A percentile compares a stretch with the other conserved stretches of the same genome.
These are phyloP conservation scores for Entomyzon cyanotis DNA, from an alignment of 2,113 vertebrate species.

Conservation along the genomic window DNA sequence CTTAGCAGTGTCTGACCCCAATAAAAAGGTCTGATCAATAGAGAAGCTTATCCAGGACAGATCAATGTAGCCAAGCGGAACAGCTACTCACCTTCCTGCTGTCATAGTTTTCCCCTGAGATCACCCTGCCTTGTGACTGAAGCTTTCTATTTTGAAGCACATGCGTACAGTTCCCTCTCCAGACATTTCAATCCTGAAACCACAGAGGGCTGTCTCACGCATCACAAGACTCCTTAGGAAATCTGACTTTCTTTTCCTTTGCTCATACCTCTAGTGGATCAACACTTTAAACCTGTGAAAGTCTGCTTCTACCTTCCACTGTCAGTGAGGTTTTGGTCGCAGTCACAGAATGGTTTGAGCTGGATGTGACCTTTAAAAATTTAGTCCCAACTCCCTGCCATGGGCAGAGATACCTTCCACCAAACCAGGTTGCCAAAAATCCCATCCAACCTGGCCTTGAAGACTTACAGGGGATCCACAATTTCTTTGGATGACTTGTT, in stretches of 20 bases:
- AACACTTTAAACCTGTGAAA: background rate
- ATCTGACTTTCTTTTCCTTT: background rate
- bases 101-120: background rate
- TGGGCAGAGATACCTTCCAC: background rate
- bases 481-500: background rate
- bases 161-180: background rate
- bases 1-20: background rate
- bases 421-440: background rate
- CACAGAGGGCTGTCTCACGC: background rate
- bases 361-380: background rate
- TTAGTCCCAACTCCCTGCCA: background rate
- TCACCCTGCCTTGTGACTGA: background rate
- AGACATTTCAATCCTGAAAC: background rate
- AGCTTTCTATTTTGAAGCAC: slow-evolving; percentile 2
- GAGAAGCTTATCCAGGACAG: background rate
- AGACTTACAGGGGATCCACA: background rate
- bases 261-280: background rate
- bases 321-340: background rate
- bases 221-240: background rate
- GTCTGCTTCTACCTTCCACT: background rate
- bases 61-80: background rate
- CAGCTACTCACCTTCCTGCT: background rate
- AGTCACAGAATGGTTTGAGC: background rate
- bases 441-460: background rate
- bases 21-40: background rate